Base-by-base conservation (phyloP, 1,140 invertebrate species). In the Aphelenchoides fujianensis region DNA sequence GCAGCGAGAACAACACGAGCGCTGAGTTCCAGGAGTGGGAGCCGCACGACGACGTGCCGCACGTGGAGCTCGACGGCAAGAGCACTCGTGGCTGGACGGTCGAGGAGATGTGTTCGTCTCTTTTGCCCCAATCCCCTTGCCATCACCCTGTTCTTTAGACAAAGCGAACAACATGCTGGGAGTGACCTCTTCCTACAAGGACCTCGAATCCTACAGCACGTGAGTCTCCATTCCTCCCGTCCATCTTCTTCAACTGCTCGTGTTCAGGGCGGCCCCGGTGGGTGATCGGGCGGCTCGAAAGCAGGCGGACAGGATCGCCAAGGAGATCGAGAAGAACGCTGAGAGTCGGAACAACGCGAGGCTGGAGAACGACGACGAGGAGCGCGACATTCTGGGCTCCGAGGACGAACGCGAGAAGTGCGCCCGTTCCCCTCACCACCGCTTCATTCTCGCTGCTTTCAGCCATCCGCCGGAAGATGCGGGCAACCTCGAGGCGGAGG, bases 331-430 rank as follows among this genome's bases (percentile, higher is more conserved):
- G 34, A 64, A 61, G 12, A 12, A 63, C 19, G 59, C 16, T 27
- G 59, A 68, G 52, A 67, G n/a, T 64, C 7, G 16, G 12, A n/a
- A 19, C 16, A 9, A 68, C 32, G 12, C 37, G 9, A 63, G 7
- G n/a, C 48, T 68, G 54, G 66, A 68, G 66, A 68, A 68, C 52
- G 66, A 68, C 9, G 66, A 68, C 66, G 66, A 68, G 41, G 66
- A 68, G 12, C 31, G 63, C 30, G 63, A 66, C 53, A 19, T 66
- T 66, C n/a, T 66, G 16, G 12, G 16, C 12, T n/a, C 7, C 32
- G 63, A 66, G 34, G 63, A 66, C 30, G 31, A 55, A 30, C n/a
- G 16, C 27, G 1, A n/a, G n/a, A n/a, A 2, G n/a, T 35, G 59
- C n/a, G 31, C 36, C n/a, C 31, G 31, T 19, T 28, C 31, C n/a